Base-by-base conservation (phyloP, 2,113 vertebrate species). In the Tonatia bakeri region DNA sequence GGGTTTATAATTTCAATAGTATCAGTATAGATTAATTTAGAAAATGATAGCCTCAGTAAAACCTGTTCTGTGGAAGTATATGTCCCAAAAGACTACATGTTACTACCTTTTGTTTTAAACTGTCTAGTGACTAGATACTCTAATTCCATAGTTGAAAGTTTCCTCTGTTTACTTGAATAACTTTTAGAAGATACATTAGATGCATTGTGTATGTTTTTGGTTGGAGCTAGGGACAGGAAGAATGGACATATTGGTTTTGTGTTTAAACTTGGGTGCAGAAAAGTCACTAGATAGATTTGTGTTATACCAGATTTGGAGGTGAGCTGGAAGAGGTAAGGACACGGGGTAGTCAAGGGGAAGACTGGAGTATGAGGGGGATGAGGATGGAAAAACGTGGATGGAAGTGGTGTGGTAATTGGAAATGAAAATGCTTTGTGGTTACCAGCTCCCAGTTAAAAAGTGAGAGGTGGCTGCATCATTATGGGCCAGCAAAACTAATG, bases 221-320 rank as follows among this genome's bases (percentile, higher is more conserved):
- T 82, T 94, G 59, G 69, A 73, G 38, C 24, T 85, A 61, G 82
- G 61, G n/a, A 38, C 47, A 47, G 50, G 26, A 86, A 84, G 64
- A 86, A 64, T 52, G 64, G 38, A 70, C n/a, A 16, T 70, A 22
- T 76, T 87, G 40, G 59, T 93, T 94, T 95, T 85, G 38, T 95
- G 38, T 94, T 93, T 95, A 90, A 82, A 82, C 20, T 54, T 93
- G 45, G 50, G 17, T 96, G 40, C 76, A 90, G 52, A 91, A 81
- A 94, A 70, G 47, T 89, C 26, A 82, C 14, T 36, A 28, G 54
- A 70, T 5, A 89, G 22, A 47, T 67, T 3, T 38, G 7, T 87
- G 5, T 77, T 33, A 75, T 22, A 67, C 10, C 31, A 77, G 73
- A 82, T 67, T 90, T 72, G 24, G 31, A 86, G 52, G 36, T 89